Conservation (phyloP, 2,888 invertebrate species). For the Platerodrilus igneus region DNA sequence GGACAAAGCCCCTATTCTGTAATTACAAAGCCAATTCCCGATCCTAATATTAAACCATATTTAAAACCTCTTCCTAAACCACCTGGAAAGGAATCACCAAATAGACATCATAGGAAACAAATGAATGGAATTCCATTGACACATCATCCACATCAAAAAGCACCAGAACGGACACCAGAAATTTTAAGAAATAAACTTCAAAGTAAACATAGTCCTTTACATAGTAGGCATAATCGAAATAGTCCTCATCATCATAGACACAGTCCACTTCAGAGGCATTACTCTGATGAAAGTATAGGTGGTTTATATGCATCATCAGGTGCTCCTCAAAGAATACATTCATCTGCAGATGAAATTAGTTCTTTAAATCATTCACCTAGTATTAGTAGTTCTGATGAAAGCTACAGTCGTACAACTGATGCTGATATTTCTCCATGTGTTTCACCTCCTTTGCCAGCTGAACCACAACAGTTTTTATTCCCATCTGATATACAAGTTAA, state of each 20-base stretch:
- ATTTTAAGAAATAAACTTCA: conserved; percentile 40
- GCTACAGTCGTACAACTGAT: conserved; percentile 76
- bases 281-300: conserved; percentile 63
- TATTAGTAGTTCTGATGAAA: conserved; percentile 80
- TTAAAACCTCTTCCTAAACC: conserved; percentile 57
- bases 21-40: conserved; percentile 28
- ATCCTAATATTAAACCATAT: conserved; percentile 49
- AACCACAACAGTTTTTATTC: conserved; percentile 58
- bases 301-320: conserved; percentile 40
- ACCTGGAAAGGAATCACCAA: conserved; percentile 50
- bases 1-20: conserved; percentile 48
- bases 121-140: conserved; percentile 32
- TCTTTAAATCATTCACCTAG: conserved; percentile 77
- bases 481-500: conserved; percentile 58
- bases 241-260: conserved; percentile 44
- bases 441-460: conserved; percentile 45
- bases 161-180: conserved; percentile 39
- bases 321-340: conserved; percentile 59
- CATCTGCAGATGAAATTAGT: conserved; percentile 78
- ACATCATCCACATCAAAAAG: conserved; percentile 37
- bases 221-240: conserved; percentile 35
- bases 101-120: conserved; percentile 39
- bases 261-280: conserved; percentile 57
- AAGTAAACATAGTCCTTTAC: conserved; percentile 38
- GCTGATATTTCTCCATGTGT: conserved; percentile 58